Base-by-base conservation (phyloP, 1,140 invertebrate species). In the Sesamia nonagrioides region DNA sequence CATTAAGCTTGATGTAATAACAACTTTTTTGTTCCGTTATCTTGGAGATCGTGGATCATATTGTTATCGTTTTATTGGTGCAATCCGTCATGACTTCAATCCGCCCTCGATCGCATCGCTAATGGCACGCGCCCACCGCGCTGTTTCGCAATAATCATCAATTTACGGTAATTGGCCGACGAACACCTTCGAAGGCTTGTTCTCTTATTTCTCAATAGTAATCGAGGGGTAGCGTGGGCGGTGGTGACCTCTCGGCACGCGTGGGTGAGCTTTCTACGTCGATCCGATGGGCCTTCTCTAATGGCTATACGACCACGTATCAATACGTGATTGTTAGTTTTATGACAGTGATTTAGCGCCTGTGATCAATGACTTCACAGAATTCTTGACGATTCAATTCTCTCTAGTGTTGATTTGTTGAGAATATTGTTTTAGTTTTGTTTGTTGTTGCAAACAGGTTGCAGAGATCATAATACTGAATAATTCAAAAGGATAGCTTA, bases 261-360 rank as follows among this genome's bases (percentile, higher is more conserved):
- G 91, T 92, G 87, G 91, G 89, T 81, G 66, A 60, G 77, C 86
- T 92, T 88, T 88, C 86, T 90, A 88, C 83, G 77, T 75, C 80
- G 78, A 84, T 83, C 84, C 78, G 79, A 77, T 71, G 80, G 81
- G 69, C 77, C 63, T 50, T 68, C 77, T 82, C 79, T 80, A 82
- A 84, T 83, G 68, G 50, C 45, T 66, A 48, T 78, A 60, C 68
- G 52, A 72, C 63, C 37, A 69, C 60, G 45, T 76, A 66, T 77
- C 45, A 27, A 45, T 68, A 18, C 63, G 77, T 72, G 45, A 69
- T 48, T 72, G 63, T 54, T 72, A 35, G n/a, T 48, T 75, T 54
- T 54, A 68, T 68, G 61, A 77, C 50, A 37, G 1, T 52, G 42
- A 48, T 54, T 66, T 66, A 56, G 60, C 56, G 45, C 37, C 52